These are phyloP conservation scores for Daboia siamensis DNA, from an alignment of 2,113 vertebrate genomes.

Conservation along the genomic window DNA sequence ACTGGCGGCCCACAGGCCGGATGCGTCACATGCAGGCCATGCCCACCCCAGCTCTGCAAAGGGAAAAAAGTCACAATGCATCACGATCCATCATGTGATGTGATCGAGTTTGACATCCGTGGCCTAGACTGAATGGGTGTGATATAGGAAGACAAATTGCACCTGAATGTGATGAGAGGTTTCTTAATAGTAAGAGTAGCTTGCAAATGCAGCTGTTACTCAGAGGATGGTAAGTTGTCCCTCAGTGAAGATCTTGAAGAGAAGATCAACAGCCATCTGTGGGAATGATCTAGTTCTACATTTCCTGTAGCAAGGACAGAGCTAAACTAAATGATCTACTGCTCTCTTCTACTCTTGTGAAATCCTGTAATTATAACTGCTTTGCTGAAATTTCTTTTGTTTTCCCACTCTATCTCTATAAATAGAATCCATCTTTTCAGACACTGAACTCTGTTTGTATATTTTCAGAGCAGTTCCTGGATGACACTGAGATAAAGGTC, in stretches of 20 bases:
- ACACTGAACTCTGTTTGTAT: background rate
- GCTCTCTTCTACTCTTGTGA: background rate
- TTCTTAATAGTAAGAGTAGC: background rate
- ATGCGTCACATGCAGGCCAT: no score
- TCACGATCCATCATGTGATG: no score
- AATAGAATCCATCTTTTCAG: background rate
- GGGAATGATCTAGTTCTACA: background rate
- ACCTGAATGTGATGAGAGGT: background rate
- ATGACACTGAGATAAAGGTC: background rate
- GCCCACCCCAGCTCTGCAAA: no score
- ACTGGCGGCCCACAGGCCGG: no score
- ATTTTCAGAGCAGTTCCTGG: background rate
- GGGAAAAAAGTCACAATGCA: no score
- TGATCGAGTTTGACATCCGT: no score
- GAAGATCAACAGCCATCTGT: background rate
- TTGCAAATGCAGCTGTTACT: background rate
- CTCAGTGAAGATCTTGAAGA: background rate
- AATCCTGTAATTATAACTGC: background rate
- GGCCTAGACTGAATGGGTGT: background rate
- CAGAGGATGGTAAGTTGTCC: background rate
- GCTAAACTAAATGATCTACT: background rate
- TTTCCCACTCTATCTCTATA: background rate
- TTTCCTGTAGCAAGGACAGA: background rate
- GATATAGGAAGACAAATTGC: background rate
- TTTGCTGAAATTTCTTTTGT: background rate